A percentile compares a stretch with the other conserved stretches of the same genome.
phyloP scores from a whole-genome alignment of 2,797 vertebrate genomes.

The Rhinophrynus dorsalis region DNA sequence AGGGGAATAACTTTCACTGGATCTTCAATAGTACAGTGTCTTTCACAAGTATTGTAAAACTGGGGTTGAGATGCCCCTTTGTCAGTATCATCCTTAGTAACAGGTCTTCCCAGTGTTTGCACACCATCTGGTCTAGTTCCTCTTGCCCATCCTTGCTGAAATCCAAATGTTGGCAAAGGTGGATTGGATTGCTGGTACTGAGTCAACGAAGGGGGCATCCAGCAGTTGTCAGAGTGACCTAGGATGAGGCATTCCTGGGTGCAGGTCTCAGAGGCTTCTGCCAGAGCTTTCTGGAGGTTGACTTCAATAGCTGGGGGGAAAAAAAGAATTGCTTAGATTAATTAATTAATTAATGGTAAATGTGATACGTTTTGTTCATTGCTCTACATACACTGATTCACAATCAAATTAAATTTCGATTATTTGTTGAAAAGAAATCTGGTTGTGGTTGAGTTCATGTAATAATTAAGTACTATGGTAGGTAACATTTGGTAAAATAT shows the following conservation, averaged over 20 bases:
- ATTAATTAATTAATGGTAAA: too few species aligned
- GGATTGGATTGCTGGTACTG: conserved; percentile 78
- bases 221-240: conserved; percentile 97
- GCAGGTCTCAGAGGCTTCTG: conserved; percentile 93
- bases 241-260: conserved; percentile 97
- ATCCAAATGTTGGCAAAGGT: conserved; percentile 76
- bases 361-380: too few species aligned
- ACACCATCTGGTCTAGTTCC: conserved; percentile 78
- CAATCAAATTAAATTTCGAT: too few species aligned
- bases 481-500: too few species aligned
- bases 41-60: conserved; percentile 91
- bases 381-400: too few species aligned
- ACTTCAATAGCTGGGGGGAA: conserved; percentile 84
- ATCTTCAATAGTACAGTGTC: conserved; percentile 83
- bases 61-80: conserved; percentile 78
- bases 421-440: too few species aligned
- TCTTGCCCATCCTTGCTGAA: conserved; percentile 81
- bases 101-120: conserved; percentile 81
- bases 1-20: conserved; percentile 89
- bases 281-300: conserved; percentile 90
- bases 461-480: too few species aligned
- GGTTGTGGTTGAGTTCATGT: too few species aligned
- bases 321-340: conserved; percentile 4
- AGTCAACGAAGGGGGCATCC: conserved; percentile 91
- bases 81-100: conserved; percentile 85